Evolutionary conservation across 2,888 invertebrate genomes (phyloP), one percentile per base, ranked within the genome.

Genomic region (Microdon myrmicae): DNA sequence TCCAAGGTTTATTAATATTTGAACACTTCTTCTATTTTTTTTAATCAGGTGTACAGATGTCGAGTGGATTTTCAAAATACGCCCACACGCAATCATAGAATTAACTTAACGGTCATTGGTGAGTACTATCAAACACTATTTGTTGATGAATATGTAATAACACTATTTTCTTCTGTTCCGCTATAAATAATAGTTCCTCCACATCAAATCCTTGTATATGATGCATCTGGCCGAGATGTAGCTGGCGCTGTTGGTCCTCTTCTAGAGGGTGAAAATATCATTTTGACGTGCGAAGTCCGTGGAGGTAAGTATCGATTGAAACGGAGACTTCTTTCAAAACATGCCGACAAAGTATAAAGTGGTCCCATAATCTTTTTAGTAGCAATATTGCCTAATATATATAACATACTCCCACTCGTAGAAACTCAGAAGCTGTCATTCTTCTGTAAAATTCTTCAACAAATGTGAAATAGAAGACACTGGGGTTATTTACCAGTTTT

Each of bases 71-170:
- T 94, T 80, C 88, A 90, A 72, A 92, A 91, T 74, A 90, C 92
- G 5, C 92, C 93, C 19, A 93, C 94, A 8, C 86, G 92, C 72
- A 93, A 92, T 79, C 90, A 92, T 79, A 90, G 91, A 74, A 90
- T 94, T 78, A 89, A 90, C 77, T 86, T 94, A 70, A 91, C 92
- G 73, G 93, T 94, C 72, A 91, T 94, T 78, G 92, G 94, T 94
- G 82, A 88, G 89, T 85, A 83, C 38, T 17, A 8, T 7, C 5
- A 22, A 22, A 22, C 5, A 22, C 5, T 7, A 22, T 8, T 22
- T 7, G 22, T 7, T 22, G 8, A 22, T 22, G 8, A 22, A 7
- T 7, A 22, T 29, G 7, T 29, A 6, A 6, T 29, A 7, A 7
- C 2, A 13, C 7, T 8, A 25, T 17, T 32, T 41, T 75, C 67